phyloP scores from a whole-genome alignment of 2,113 vertebrate species.

The Piaya cayana region DNA sequence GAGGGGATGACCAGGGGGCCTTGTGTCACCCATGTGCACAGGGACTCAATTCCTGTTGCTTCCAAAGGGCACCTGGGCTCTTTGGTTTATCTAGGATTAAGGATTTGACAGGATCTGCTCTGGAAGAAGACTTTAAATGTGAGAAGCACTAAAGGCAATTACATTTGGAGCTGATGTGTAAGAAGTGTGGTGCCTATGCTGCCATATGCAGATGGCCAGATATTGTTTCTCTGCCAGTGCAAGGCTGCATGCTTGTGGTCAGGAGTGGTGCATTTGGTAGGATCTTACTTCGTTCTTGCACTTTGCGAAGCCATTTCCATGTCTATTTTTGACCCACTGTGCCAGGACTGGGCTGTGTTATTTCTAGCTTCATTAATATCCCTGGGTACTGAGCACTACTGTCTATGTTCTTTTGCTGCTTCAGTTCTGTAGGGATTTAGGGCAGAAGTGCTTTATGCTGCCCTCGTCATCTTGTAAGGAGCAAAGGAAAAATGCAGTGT shows the following conservation, averaged over 20 bases:
- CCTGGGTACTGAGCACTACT: not conserved
- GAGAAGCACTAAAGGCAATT: not conserved
- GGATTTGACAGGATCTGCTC: not conserved
- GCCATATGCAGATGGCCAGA: not conserved
- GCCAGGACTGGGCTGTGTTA: not conserved
- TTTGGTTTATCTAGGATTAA: not conserved
- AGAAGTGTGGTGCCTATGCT: not conserved
- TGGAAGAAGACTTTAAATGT: not conserved
- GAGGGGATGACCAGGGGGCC: not conserved
- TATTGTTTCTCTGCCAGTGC: not conserved
- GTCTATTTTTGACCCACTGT: not conserved
- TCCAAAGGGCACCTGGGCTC: not conserved
- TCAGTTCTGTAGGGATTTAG: not conserved
- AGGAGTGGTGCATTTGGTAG: not conserved
- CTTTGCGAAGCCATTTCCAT: not conserved
- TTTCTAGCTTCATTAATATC: not conserved
- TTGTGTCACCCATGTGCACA: not conserved
- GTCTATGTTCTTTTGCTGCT: not conserved
- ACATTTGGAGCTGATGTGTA: not conserved
- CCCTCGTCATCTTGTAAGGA: not conserved
- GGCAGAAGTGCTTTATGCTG: not conserved
- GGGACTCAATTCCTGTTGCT: not conserved
- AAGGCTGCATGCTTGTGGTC: not conserved
- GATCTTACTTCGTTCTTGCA: not conserved
- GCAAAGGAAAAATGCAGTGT: not conserved